Evolutionary conservation across 92 coral and sea anemone genomes (phyloP).

Genomic region (Epizoanthus stellaris): DNA sequence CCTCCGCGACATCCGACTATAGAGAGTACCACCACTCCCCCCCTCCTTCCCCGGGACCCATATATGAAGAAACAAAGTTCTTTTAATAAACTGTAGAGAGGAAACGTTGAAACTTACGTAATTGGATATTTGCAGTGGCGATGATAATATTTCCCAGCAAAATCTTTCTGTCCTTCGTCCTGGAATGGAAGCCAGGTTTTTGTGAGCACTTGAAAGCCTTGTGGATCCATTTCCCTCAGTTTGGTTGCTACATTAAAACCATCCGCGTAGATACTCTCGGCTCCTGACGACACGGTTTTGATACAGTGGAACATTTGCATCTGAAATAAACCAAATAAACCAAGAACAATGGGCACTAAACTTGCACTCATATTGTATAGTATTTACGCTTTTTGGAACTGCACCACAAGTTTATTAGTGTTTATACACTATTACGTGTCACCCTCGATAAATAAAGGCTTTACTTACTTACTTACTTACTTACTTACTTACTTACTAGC

Average conservation of each 20-base stretch:
- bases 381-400: too few relatives aligned
- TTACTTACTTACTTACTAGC: too few relatives aligned
- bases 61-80: too few relatives aligned
- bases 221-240: conserved; percentile 9
- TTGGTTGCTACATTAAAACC: conserved; percentile 32
- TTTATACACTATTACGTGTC: too few relatives aligned
- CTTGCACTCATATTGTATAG: too few relatives aligned
- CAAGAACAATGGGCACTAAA: not conserved
- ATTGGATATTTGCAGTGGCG: not conserved
- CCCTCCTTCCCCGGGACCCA: too few relatives aligned
- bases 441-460: too few relatives aligned
- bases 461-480: too few relatives aligned
- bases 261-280: not conserved
- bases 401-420: too few relatives aligned
- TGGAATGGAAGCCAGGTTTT: conserved; percentile 15
- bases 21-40: too few relatives aligned
- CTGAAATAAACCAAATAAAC: not conserved
- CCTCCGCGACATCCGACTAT: too few relatives aligned
- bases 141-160: not conserved
- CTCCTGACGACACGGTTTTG: conserved; percentile 1
- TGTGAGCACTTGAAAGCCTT: not conserved
- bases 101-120: not conserved
- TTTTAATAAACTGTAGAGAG: too few relatives aligned
- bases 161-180: not conserved
- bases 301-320: conserved; percentile 12